Evolutionary conservation across 1,140 invertebrate genomes (phyloP), one percentile per base, ranked within the genome.

Genomic region (Globodera ellingtonae): DNA sequence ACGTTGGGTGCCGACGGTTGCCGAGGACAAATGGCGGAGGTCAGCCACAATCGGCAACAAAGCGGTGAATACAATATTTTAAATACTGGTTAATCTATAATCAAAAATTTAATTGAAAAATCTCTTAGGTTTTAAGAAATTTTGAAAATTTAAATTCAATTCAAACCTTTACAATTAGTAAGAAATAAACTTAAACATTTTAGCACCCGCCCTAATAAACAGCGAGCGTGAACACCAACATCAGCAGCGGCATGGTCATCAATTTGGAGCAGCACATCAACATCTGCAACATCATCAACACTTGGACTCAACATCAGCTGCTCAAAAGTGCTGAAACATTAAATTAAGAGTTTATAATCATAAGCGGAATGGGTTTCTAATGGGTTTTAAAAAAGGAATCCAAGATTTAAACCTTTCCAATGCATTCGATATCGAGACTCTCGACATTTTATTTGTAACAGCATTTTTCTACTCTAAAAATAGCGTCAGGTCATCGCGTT

Each of bases 31-130:
- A 59, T 59, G 56, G 15, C 48, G 4, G 50, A 24, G 21, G 65
- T 77, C 65, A 77, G 52, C n/a, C 75, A 77, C 10, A 52, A 77
- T 24, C 44, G 75, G 69, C 75, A 77, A 48, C 50, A 52, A 50
- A 77, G 75, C 69, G 75, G 56, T 59, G 50, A 59, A 59, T 35
- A 35, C 1, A 35, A 2, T 35, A 35, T 35, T 35, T 35, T 35
- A 35, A 35, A 35, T 35, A 35, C 35, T 35, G 35, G 35, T 35
- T 35, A 1, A 35, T 35, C 35, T 35, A 0, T 35, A 35, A 35
- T 35, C 35, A 35, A 35, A 35, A 35, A 35, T 35, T 1, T 35
- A 35, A 35, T 35, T 2, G 35, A 35, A 35, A 35, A 35, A 35
- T 35, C 35, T 35, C 3, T 35, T 35, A 35, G 35, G 35, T 2